These are phyloP conservation scores for Helicoverpa assulta DNA, from an alignment of 2,888 invertebrate species.

Conservation along the genomic window DNA sequence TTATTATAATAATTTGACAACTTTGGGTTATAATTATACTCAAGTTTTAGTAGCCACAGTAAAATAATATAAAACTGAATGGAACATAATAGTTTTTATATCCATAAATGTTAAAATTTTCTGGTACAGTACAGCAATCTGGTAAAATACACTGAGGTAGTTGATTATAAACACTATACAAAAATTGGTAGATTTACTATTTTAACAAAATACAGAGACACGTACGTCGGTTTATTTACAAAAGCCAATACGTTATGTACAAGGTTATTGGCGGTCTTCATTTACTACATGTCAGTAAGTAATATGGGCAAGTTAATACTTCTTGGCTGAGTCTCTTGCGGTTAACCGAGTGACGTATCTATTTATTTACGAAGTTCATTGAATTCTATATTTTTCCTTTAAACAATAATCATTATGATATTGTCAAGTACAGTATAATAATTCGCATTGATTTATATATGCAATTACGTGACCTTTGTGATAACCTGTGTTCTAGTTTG, in stretches of 20 bases:
- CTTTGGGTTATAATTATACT: no score
- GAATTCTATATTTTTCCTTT: constrained; percentile 43
- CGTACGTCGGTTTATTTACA: constrained; percentile 25
- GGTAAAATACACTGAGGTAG: not conserved
- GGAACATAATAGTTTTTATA: no score
- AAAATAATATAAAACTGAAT: no score
- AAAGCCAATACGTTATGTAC: constrained; percentile 32
- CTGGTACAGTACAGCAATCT: not conserved
- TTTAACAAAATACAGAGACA: no score
- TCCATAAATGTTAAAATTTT: no score
- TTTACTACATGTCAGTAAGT: constrained; percentile 24
- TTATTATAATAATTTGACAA: not conserved
- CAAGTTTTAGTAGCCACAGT: no score
- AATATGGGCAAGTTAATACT: constrained; percentile 33
- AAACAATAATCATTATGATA: constrained; percentile 26
- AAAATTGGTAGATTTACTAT: no score
- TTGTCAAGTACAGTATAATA: constrained; percentile 34
- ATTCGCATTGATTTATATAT: constrained; percentile 53
- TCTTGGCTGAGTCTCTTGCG: constrained; percentile 37
- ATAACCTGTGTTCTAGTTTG: constrained; percentile 58
- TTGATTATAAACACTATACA: no score
- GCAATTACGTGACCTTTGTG: constrained; percentile 51
- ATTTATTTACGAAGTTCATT: constrained; percentile 53
- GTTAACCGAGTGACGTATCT: constrained; percentile 53
- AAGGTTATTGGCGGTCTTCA: constrained; percentile 38